A percentile compares a stretch with the other conserved stretches of the same genome.
phyloP scores from a whole-genome alignment of 1,140 invertebrate species.

The Andrena cerasifolii region DNA sequence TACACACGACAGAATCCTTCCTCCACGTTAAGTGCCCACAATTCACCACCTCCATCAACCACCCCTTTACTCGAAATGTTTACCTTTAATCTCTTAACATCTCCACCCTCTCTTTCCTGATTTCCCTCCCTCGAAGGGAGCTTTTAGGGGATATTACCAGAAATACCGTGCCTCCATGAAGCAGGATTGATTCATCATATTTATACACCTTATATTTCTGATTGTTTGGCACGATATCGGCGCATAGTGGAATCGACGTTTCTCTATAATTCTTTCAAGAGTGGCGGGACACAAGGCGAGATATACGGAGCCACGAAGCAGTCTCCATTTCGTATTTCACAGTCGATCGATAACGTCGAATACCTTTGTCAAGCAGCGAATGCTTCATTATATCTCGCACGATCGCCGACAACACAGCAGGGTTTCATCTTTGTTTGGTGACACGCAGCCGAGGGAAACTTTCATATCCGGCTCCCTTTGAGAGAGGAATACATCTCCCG shows the following conservation, averaged over 20 bases:
- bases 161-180: too few relatives aligned
- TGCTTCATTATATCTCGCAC: slow-evolving; percentile 44
- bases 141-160: neutral
- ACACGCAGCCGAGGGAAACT: slow-evolving; percentile 12
- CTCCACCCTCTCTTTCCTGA: neutral
- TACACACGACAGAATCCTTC: too few relatives aligned
- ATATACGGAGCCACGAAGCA: slow-evolving; percentile 14
- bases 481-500: neutral
- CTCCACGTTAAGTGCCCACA: neutral
- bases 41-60: neutral
- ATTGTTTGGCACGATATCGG: too few relatives aligned
- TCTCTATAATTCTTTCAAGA: neutral
- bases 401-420: slow-evolving; percentile 50
- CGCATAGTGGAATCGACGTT: too few relatives aligned
- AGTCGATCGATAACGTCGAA: slow-evolving; percentile 39
- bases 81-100: slow-evolving; percentile 38
- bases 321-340: slow-evolving; percentile 15
- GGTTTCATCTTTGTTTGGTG: slow-evolving; percentile 43
- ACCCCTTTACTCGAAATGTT: slow-evolving; percentile 1
- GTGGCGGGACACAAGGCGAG: too few relatives aligned
- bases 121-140: too few relatives aligned
- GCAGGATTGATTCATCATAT: neutral
- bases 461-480: neutral
- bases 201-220: neutral
- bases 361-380: slow-evolving; percentile 40